These are phyloP conservation scores for Geococcyx californianus DNA, from an alignment of 2,113 vertebrate species.

Conservation along the genomic window DNA sequence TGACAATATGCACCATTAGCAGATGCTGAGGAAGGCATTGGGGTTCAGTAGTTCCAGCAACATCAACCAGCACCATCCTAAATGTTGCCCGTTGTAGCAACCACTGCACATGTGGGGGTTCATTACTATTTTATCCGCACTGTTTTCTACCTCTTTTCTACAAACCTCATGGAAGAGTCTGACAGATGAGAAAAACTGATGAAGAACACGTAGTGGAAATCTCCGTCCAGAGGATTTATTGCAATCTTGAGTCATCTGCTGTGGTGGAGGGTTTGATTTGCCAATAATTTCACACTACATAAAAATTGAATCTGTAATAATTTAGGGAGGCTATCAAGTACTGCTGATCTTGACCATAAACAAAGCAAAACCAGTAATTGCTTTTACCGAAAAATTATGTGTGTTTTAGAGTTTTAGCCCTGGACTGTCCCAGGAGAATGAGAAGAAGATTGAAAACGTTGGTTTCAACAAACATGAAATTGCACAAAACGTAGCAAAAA, in stretches of 20 bases:
- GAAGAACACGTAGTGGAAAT: not conserved
- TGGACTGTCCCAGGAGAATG: not conserved
- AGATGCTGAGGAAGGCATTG: not conserved
- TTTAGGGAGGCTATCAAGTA: slow-evolving; percentile 1
- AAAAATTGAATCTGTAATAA: slow-evolving; percentile 23
- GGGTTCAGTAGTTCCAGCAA: not conserved
- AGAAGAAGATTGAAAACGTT: not conserved
- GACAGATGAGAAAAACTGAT: not conserved
- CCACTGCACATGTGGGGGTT: not conserved
- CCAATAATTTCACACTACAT: slow-evolving; percentile 40
- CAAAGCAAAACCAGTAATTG: slow-evolving; percentile 50
- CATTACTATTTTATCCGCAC: not conserved
- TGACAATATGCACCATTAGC: not conserved
- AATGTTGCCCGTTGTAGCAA: not conserved
- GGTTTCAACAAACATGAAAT: slow-evolving; percentile 1
- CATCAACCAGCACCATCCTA: not conserved
- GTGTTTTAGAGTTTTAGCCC: not conserved
- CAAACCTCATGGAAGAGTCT: not conserved
- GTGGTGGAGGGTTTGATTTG: not conserved
- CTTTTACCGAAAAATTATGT: slow-evolving; percentile 14
- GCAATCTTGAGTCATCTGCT: not conserved
- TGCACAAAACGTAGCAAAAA: not conserved
- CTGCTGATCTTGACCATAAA: slow-evolving; percentile 21
- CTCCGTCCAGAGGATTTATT: not conserved
- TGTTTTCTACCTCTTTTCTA: not conserved